phyloP scores from a whole-genome alignment of 2,888 invertebrate species.

The Sussaba pulchella region DNA sequence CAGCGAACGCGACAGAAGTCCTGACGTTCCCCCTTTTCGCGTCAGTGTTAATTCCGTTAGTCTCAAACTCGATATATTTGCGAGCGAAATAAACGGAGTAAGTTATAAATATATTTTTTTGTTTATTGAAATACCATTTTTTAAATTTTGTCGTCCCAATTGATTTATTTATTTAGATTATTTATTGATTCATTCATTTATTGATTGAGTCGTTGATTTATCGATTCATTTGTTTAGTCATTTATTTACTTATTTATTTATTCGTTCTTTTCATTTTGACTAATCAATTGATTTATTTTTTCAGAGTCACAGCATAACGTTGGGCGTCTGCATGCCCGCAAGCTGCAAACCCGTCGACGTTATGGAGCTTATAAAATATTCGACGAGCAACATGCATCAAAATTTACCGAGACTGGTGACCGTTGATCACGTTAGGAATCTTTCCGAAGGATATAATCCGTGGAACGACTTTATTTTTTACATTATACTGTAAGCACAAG shows the following conservation, averaged over 20 bases:
- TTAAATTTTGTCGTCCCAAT: too few relatives aligned
- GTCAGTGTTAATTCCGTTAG: slow-evolving; percentile 73
- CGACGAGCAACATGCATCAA: slow-evolving; percentile 81
- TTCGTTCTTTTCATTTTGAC: neutral
- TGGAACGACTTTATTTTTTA: slow-evolving; percentile 74
- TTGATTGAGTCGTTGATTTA: too few relatives aligned
- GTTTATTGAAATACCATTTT: too few relatives aligned
- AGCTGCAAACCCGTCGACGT: slow-evolving; percentile 85
- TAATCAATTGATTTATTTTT: slow-evolving; percentile 3
- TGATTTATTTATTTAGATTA: too few relatives aligned
- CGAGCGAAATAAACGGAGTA: slow-evolving; percentile 70
- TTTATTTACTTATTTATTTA: neutral
- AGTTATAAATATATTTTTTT: slow-evolving; percentile 41
- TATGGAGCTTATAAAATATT: slow-evolving; percentile 85
- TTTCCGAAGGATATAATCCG: slow-evolving; percentile 72
- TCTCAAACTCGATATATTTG: slow-evolving; percentile 68
- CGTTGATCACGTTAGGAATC: slow-evolving; percentile 72
- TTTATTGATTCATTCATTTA: too few relatives aligned
- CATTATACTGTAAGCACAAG: slow-evolving; percentile 71
- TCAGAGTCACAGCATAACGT: slow-evolving; percentile 71
- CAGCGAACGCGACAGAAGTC: slow-evolving; percentile 9
- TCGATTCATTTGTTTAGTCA: too few relatives aligned
- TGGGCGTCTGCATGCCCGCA: slow-evolving; percentile 85
- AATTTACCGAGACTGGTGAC: slow-evolving; percentile 77
- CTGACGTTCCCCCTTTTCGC: slow-evolving; percentile 71